phyloP scores from a whole-genome alignment of 2,113 vertebrate species.

The Phylloscopus trochilus region DNA sequence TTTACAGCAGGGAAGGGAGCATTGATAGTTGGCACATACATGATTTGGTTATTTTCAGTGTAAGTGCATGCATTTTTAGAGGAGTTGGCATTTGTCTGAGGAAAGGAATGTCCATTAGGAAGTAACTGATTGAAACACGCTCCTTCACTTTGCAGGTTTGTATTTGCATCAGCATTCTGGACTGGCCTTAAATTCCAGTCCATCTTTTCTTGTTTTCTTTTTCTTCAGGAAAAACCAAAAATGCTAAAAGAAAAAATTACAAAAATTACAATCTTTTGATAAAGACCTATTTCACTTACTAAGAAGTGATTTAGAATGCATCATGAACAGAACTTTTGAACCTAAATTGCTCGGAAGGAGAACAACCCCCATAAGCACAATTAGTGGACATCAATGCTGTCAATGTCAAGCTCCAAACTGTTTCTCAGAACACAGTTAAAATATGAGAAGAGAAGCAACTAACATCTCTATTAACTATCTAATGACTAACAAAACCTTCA shows the following conservation, averaged over 20 bases:
- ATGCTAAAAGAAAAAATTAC: constrained; percentile 33
- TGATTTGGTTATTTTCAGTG: constrained; percentile 6
- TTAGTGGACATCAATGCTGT: accelerated
- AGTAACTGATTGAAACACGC: neutral
- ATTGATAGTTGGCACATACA: constrained; percentile 5
- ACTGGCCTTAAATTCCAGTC: constrained; percentile 66
- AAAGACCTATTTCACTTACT: neutral
- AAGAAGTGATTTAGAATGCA: neutral
- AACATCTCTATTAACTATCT: neutral
- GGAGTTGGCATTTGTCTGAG: neutral
- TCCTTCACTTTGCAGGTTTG: neutral
- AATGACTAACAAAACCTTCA: neutral
- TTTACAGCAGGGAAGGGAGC: neutral
- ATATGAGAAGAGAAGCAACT: neutral
- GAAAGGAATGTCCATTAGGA: neutral
- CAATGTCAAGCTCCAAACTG: neutral
- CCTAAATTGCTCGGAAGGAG: neutral
- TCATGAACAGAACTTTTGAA: neutral
- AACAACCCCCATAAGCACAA: neutral
- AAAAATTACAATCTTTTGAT: neutral
- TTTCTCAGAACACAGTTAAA: neutral
- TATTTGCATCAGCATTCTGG: neutral
- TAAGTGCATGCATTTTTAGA: constrained; percentile 37
- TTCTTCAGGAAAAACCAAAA: neutral
- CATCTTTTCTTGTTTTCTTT: constrained; percentile 53